phyloP scores from a whole-genome alignment of 2,797 vertebrate genomes.

The Cetoscarus ocellatus region DNA sequence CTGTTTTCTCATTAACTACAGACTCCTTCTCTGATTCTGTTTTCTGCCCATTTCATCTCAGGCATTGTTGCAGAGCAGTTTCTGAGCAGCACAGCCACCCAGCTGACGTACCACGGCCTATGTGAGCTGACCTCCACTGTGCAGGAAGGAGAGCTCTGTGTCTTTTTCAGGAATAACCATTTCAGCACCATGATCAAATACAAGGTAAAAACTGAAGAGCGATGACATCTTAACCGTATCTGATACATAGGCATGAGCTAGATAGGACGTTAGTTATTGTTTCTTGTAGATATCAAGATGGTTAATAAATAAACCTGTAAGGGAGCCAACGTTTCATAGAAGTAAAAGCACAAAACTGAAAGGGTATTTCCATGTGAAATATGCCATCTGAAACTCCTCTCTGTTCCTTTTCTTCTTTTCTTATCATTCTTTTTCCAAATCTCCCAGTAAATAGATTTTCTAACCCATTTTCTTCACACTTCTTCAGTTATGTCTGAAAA shows the following conservation, averaged over 20 bases:
- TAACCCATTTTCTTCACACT: too few species aligned
- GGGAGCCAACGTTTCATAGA: too few species aligned
- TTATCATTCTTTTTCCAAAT: too few species aligned
- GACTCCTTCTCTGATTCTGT: background rate
- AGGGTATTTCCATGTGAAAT: too few species aligned
- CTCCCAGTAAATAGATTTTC: too few species aligned
- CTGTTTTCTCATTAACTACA: too few species aligned
- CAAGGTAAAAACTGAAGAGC: constrained; percentile 85
- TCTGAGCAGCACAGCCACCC: constrained; percentile 96
- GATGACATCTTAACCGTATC: background rate
- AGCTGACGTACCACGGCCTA: constrained; percentile 97
- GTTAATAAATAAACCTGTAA: too few species aligned
- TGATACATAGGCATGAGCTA: background rate
- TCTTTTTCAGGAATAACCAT: constrained; percentile 99
- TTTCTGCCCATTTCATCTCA: constrained; percentile 47
- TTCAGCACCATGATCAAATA: constrained; percentile 99
- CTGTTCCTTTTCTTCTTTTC: background rate
- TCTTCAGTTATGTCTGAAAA: too few species aligned
- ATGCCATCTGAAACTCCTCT: background rate
- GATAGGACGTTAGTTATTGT: background rate
- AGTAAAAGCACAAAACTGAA: too few species aligned
- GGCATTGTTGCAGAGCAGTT: constrained; percentile 98
- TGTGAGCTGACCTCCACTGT: constrained; percentile 97
- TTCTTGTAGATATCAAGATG: too few species aligned
- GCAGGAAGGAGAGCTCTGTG: constrained; percentile 97